A percentile compares a stretch with the other conserved stretches of the same genome.
Evolutionary conservation across 1,140 invertebrate species (phyloP).

Genomic region (Amphibalanus amphitrite): DNA sequence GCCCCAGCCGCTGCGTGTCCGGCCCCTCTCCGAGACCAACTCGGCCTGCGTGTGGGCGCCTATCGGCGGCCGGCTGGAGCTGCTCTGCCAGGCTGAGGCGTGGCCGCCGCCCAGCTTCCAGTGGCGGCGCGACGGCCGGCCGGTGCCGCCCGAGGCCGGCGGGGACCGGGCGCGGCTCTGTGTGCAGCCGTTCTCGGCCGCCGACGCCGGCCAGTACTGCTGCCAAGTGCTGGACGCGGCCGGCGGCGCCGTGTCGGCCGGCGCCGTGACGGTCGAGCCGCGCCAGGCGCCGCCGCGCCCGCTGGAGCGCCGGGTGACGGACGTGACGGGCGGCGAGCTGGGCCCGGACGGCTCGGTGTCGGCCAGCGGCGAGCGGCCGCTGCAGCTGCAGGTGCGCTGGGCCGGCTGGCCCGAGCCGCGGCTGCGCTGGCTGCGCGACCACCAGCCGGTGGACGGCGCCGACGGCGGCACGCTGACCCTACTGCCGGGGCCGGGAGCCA

Average conservation of each 20-base stretch:
- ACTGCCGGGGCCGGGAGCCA: too few relatives aligned
- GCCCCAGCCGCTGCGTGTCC: not conserved
- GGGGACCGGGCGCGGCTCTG: not conserved
- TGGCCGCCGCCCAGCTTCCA: not conserved
- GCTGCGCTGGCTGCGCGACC: not conserved
- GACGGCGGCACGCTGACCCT: not conserved
- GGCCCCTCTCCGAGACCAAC: not conserved
- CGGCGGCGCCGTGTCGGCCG: too few relatives aligned
- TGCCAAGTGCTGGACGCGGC: not conserved
- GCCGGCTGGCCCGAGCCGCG: not conserved
- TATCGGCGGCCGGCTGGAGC: not conserved
- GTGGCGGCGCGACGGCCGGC: not conserved
- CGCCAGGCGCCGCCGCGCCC: not conserved
- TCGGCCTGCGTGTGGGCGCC: not conserved
- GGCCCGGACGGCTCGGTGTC: not conserved
- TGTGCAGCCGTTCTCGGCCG: not conserved
- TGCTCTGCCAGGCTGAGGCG: not conserved
- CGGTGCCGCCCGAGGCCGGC: not conserved
- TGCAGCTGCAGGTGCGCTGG: not conserved
- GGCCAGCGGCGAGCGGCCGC: not conserved
- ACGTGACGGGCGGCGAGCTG: too few relatives aligned
- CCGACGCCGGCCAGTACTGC: not conserved
- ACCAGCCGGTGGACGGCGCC: not conserved
- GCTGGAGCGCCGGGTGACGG: too few relatives aligned
- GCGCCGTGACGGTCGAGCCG: not conserved